Conservation (phyloP, 2,797 vertebrate genomes). For the Lophius americanus region DNA sequence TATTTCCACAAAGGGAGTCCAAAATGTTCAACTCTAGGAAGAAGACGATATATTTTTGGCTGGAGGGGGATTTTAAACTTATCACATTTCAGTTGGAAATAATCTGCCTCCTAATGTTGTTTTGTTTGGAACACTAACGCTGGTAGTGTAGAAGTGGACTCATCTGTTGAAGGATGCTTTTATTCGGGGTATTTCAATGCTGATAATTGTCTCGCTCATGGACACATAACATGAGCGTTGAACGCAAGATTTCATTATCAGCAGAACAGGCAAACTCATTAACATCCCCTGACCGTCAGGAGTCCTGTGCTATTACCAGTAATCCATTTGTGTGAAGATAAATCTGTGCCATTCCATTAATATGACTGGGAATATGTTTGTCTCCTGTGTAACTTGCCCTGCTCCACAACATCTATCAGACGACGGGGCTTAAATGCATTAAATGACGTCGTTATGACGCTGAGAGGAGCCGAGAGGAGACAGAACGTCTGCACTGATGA, state of each 20-base stretch:
- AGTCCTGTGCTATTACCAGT: conserved; percentile 12
- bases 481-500: conserved; percentile 49
- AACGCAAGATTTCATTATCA: conserved; percentile 25
- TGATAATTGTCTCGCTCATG: background rate
- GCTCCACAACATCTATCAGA: conserved; percentile 46
- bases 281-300: background rate
- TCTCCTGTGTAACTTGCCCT: conserved; percentile 1
- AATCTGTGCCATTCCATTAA: conserved; percentile 50
- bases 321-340: conserved; percentile 27
- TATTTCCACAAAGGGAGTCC: no score
- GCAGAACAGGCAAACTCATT: conserved; percentile 27
- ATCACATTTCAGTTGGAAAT: background rate
- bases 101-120: background rate
- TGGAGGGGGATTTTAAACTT: background rate
- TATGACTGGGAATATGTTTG: conserved; percentile 41
- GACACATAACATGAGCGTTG: conserved; percentile 15
- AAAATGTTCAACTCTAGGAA: no score
- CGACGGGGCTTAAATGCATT: conserved; percentile 40
- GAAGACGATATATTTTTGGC: no score
- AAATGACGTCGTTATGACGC: conserved; percentile 38
- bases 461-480: conserved; percentile 33
- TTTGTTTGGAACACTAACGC: background rate
- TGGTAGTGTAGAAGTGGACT: background rate
- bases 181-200: background rate
- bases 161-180: background rate